phyloP scores from a whole-genome alignment of 2,797 vertebrate genomes.

The Arctocebus calabarensis region DNA sequence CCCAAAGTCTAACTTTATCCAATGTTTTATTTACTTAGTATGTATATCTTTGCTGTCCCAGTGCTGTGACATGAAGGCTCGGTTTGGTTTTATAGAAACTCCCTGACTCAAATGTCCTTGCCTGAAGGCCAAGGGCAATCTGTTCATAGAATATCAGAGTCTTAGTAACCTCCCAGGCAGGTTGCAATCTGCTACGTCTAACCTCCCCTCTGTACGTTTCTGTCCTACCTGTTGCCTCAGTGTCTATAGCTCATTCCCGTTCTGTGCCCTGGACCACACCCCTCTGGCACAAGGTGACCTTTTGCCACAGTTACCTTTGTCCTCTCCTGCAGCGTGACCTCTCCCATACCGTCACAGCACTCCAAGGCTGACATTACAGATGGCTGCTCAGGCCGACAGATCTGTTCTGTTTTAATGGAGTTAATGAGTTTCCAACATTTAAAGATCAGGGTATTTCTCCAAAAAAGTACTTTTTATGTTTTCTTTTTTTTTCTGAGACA shows the following conservation, averaged over 20 bases:
- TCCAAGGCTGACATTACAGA: neutral
- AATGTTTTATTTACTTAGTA: neutral
- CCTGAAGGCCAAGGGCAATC: neutral
- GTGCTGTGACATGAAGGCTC: neutral
- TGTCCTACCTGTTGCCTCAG: neutral
- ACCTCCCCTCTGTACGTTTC: too few species aligned
- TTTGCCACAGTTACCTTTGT: neutral
- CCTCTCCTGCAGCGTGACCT: neutral
- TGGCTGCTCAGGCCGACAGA: neutral
- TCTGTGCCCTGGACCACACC: neutral
- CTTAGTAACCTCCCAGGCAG: neutral
- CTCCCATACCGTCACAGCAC: neutral
- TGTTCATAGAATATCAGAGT: neutral
- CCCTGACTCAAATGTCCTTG: neutral
- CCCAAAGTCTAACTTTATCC: neutral
- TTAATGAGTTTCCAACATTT: neutral
- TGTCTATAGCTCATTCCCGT: too few species aligned
- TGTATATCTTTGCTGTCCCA: neutral
- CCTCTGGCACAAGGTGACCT: neutral
- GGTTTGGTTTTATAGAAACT: neutral
- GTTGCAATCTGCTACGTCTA: neutral
- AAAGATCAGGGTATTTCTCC: neutral
- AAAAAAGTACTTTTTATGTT: constrained; percentile 19
- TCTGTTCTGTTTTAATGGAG: neutral
- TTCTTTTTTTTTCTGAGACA: too few species aligned